Conservation (phyloP, 2,797 vertebrate species). For the Gobionotothen gibberifrons region DNA sequence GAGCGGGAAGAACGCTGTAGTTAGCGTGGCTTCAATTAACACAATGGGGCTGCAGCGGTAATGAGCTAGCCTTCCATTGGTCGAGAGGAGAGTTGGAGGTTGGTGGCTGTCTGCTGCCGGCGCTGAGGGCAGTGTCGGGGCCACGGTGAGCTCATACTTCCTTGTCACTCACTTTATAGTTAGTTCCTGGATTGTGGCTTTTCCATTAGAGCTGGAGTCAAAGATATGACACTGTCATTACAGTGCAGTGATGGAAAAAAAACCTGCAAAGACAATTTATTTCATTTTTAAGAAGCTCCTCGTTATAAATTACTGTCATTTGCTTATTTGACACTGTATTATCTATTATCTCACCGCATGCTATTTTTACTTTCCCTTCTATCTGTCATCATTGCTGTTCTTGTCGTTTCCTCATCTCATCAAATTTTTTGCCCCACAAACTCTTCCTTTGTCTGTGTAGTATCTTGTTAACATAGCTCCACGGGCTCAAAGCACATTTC, state of each 20-base stretch:
- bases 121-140: conserved; percentile 68
- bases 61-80: conserved; percentile 79
- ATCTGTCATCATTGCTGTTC: conserved; percentile 54
- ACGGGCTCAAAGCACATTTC: background rate
- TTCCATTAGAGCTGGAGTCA: conserved; percentile 72
- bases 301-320: conserved; percentile 71
- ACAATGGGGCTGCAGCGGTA: conserved; percentile 79
- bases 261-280: conserved; percentile 62
- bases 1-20: conserved; percentile 72
- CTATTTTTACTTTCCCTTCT: conserved; percentile 63
- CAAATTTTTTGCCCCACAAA: conserved; percentile 31
- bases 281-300: conserved; percentile 65
- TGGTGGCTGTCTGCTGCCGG: conserved; percentile 68
- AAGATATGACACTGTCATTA: conserved; percentile 73
- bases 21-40: conserved; percentile 86
- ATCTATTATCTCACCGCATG: conserved; percentile 64
- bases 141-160: conserved; percentile 72
- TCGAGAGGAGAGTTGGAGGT: conserved; percentile 73
- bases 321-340: conserved; percentile 67
- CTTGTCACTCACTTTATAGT: conserved; percentile 70
- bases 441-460: conserved; percentile 9
- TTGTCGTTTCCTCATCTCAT: conserved; percentile 28
- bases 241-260: conserved; percentile 45
- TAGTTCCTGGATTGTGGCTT: conserved; percentile 67
- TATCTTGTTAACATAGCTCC: conserved; percentile 19